Conservation (phyloP, 2,888 invertebrate species). For the Sminthurides aquaticus region DNA sequence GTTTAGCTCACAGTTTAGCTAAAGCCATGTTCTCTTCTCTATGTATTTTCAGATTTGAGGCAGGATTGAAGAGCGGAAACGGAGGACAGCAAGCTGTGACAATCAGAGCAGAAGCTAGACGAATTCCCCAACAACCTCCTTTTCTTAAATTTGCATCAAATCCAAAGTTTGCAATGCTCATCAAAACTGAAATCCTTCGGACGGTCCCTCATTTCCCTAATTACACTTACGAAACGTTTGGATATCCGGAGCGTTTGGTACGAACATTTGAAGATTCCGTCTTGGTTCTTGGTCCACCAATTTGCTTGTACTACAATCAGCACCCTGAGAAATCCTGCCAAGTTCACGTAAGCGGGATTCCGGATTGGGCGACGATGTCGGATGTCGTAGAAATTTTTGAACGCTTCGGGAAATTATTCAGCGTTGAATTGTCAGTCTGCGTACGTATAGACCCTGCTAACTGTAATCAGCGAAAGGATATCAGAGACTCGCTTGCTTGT, state of each 20-base stretch:
- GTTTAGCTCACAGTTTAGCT: too few relatives aligned
- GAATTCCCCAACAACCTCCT: too few relatives aligned
- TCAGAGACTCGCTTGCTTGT: conserved; percentile 12
- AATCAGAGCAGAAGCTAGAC: too few relatives aligned
- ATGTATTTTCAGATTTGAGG: too few relatives aligned
- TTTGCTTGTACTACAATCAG: conserved; percentile 37
- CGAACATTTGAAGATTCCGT: conserved; percentile 28
- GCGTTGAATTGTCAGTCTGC: conserved; percentile 33
- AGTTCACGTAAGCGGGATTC: conserved; percentile 34
- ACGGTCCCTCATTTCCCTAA: conserved; percentile 39
- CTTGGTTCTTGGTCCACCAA: conserved; percentile 37
- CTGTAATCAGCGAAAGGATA: background rate
- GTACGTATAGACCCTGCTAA: background rate
- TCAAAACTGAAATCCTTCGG: conserved; percentile 24
- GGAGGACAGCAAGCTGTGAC: too few relatives aligned
- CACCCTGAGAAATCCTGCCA: conserved; percentile 33
- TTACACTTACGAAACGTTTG: conserved; percentile 30
- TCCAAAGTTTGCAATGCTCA: too few relatives aligned
- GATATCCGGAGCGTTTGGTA: conserved; percentile 35
- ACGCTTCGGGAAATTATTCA: conserved; percentile 35
- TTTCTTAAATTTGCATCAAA: too few relatives aligned
- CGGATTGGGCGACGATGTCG: conserved; percentile 37
- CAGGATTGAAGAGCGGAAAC: too few relatives aligned
- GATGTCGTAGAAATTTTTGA: conserved; percentile 37
- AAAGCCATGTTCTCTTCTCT: too few relatives aligned